Evolutionary conservation across 2,888 invertebrate genomes (phyloP).

Genomic region (Tribolium freemani): DNA sequence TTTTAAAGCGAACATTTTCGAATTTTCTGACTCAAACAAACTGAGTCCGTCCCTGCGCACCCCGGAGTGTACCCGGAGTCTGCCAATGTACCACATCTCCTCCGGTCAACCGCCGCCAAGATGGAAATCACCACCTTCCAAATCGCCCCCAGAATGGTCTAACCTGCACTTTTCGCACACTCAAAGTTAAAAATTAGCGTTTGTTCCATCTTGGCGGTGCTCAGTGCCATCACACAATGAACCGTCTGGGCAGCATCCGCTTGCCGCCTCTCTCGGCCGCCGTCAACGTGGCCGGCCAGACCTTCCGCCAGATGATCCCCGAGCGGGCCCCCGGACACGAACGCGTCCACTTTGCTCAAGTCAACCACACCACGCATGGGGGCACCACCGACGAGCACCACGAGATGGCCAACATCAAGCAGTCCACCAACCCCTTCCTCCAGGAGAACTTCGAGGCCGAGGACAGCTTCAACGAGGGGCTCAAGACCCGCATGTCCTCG

Average conservation of each 20-base stretch:
- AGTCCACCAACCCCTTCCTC: slow-evolving; percentile 71
- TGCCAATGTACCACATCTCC: slow-evolving; percentile 62
- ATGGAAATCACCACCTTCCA: slow-evolving; percentile 60
- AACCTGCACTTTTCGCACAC: slow-evolving; percentile 19
- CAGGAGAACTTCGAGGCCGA: slow-evolving; percentile 70
- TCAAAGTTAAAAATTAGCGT: slow-evolving; percentile 4
- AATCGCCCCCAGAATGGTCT: slow-evolving; percentile 13
- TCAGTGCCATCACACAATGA: slow-evolving; percentile 67
- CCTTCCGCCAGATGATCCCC: slow-evolving; percentile 83
- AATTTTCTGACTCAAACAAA: too few relatives aligned
- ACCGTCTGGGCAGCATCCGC: slow-evolving; percentile 76
- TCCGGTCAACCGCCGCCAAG: slow-evolving; percentile 62
- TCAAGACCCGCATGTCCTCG: slow-evolving; percentile 65
- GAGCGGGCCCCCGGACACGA: slow-evolving; percentile 70
- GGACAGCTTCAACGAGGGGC: slow-evolving; percentile 72
- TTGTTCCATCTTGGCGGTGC: slow-evolving; percentile 61
- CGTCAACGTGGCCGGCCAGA: slow-evolving; percentile 86
- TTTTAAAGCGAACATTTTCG: too few relatives aligned
- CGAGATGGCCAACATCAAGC: slow-evolving; percentile 74
- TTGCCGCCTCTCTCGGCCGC: slow-evolving; percentile 83
- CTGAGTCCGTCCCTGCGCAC: slow-evolving; percentile 28
- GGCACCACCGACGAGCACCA: slow-evolving; percentile 73
- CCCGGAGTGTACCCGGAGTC: slow-evolving; percentile 57
- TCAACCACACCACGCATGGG: slow-evolving; percentile 55
- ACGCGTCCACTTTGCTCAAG: slow-evolving; percentile 56